A percentile compares a stretch with the other conserved stretches of the same genome.
Evolutionary conservation across 1,140 invertebrate species (phyloP).

Genomic region (Mycetomoellerius zeteki): DNA sequence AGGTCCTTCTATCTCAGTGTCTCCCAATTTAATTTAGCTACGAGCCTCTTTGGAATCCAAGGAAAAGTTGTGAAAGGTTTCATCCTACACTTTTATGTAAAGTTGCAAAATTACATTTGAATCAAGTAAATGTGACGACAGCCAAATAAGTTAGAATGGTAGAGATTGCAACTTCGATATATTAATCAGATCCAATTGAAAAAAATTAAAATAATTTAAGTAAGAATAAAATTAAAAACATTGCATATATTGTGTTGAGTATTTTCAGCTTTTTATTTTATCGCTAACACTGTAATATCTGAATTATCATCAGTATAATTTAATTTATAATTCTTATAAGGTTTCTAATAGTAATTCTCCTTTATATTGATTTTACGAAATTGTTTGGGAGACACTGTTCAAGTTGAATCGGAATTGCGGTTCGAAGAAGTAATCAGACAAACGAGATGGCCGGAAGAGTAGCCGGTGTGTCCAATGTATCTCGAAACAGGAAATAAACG

Average conservation of each 20-base stretch:
- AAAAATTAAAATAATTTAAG: background rate
- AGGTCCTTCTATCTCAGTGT: constrained; percentile 5
- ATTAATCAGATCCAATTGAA: background rate
- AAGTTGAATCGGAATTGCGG: constrained; percentile 30
- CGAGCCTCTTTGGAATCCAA: constrained; percentile 10
- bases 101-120: constrained; percentile 1
- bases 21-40: constrained; percentile 48
- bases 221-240: background rate
- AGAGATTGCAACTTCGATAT: background rate
- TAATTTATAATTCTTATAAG: background rate
- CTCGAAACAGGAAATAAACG: constrained; percentile 61
- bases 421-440: constrained; percentile 36
- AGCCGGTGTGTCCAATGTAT: constrained; percentile 28
- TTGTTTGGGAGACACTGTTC: background rate
- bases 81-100: constrained; percentile 25
- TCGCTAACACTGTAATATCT: background rate
- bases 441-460: constrained; percentile 26
- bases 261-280: background rate
- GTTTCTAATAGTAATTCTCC: background rate
- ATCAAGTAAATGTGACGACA: background rate
- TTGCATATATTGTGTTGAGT: background rate
- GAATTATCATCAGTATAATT: background rate
- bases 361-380: constrained; percentile 14
- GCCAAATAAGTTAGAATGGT: background rate
- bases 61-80: constrained; percentile 21